These are phyloP conservation scores for Furcifer pardalis DNA, from an alignment of 2,797 vertebrate species.

Conservation along the genomic window DNA sequence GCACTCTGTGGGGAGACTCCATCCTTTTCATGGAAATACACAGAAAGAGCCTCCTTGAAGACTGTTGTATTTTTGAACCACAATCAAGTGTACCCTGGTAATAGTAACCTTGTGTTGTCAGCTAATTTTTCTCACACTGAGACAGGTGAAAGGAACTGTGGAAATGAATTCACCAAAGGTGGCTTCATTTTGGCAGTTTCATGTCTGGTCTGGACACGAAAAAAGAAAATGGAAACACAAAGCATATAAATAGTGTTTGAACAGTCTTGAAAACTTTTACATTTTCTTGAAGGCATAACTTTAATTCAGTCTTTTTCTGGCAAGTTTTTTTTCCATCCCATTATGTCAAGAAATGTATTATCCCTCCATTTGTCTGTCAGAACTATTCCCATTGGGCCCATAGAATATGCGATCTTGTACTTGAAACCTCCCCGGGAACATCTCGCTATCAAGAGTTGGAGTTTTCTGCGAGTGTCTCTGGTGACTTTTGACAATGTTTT, in stretches of 20 bases:
- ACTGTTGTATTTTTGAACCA: too few species aligned
- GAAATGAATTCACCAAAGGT: too few species aligned
- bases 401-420: constrained; percentile 76
- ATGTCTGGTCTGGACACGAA: too few species aligned
- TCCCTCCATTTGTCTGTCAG: constrained; percentile 85
- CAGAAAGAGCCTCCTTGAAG: too few species aligned
- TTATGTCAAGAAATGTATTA: constrained; percentile 84
- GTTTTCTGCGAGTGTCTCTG: constrained; percentile 80
- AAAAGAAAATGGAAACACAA: not conserved
- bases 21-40: too few species aligned
- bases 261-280: constrained; percentile 73
- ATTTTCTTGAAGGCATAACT: constrained; percentile 81
- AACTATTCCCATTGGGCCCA: constrained; percentile 77
- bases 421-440: constrained; percentile 80
- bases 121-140: too few species aligned
- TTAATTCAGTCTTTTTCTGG: constrained; percentile 82
- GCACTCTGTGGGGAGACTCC: too few species aligned
- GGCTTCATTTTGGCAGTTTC: too few species aligned
- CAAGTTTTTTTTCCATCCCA: constrained; percentile 83
- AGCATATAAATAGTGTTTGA: not conserved
- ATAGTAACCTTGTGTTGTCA: too few species aligned
- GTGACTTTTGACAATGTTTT: constrained; percentile 85
- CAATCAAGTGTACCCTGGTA: too few species aligned
- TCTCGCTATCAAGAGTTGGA: constrained; percentile 82
- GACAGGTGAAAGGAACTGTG: too few species aligned